Percentiles rank a stretch among this genome's conserved stretches.
These are phyloP conservation scores for Kobus ellipsiprymnus DNA, from an alignment of 2,113 vertebrate species.

Conservation along the genomic window DNA sequence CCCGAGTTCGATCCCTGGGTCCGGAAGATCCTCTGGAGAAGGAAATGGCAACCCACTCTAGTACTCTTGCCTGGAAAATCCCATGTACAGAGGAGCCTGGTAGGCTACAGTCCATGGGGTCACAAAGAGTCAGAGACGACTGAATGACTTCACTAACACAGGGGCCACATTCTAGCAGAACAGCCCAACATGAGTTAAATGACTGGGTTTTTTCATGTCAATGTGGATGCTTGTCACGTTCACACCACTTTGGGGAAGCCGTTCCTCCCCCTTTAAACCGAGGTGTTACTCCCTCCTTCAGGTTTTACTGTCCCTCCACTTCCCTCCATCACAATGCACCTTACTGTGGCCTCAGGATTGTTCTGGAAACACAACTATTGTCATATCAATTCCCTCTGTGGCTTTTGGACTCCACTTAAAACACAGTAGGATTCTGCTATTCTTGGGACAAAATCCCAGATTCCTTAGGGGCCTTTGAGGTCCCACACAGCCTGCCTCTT, in stretches of 20 bases:
- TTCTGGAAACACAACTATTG: neutral
- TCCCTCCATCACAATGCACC: neutral
- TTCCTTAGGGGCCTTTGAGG: neutral
- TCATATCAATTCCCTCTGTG: neutral
- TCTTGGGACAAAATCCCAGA: neutral
- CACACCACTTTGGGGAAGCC: neutral
- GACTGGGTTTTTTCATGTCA: neutral
- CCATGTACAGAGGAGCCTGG: no score
- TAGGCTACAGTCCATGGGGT: no score
- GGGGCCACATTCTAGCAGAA: neutral
- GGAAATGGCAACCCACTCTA: no score
- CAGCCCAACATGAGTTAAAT: neutral
- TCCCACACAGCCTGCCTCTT: neutral
- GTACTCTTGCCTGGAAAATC: no score
- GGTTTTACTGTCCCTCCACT: neutral
- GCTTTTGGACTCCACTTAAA: neutral
- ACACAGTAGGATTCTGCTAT: neutral
- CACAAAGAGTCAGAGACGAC: no score
- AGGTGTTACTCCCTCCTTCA: neutral
- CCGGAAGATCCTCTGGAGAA: no score
- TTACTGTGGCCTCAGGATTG: neutral
- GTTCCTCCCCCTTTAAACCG: accelerated
- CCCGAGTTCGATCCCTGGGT: no score
- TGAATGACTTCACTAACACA: no score
- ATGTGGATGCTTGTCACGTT: accelerated